Conservation (phyloP, 2,113 vertebrate genomes). For the Cyprinodon variegatus region DNA sequence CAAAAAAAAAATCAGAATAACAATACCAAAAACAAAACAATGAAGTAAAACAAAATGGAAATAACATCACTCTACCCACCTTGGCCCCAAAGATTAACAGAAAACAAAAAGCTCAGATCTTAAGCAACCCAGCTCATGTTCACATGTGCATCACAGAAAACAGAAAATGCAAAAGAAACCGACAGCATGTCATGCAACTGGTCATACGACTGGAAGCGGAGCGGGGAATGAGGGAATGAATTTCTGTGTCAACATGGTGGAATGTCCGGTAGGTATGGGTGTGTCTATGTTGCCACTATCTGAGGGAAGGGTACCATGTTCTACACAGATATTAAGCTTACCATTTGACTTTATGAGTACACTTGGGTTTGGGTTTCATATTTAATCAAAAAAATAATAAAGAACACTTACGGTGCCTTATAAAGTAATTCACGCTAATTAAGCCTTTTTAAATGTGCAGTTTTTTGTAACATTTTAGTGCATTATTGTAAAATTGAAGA, state of each 20-base stretch:
- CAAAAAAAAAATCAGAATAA: slow-evolving; percentile 62
- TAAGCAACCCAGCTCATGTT: slow-evolving; percentile 66
- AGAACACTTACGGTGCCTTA: neutral
- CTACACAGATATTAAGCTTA: slow-evolving; percentile 17
- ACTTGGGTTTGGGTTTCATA: slow-evolving; percentile 61
- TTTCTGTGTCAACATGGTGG: slow-evolving; percentile 94
- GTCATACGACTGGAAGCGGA: slow-evolving; percentile 81
- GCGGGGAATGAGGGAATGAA: slow-evolving; percentile 87
- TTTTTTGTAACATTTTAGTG: neutral
- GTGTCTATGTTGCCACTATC: slow-evolving; percentile 72
- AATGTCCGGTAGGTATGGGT: slow-evolving; percentile 75
- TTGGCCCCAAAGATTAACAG: slow-evolving; percentile 41
- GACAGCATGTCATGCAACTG: slow-evolving; percentile 82
- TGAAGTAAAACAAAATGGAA: slow-evolving; percentile 38
- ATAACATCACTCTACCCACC: slow-evolving; percentile 23
- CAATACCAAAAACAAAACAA: slow-evolving; percentile 26
- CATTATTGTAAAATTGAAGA: neutral
- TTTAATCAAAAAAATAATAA: neutral
- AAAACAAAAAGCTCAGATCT: slow-evolving; percentile 50
- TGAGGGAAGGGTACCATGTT: slow-evolving; percentile 70
- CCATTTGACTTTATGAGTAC: slow-evolving; percentile 54
- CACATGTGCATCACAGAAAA: slow-evolving; percentile 67
- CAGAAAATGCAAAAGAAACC: slow-evolving; percentile 65
- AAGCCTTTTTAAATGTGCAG: neutral
- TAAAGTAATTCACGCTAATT: neutral